Evolutionary conservation across 2,113 vertebrate species (phyloP).

Genomic region (Ctenodactylus gundi): DNA sequence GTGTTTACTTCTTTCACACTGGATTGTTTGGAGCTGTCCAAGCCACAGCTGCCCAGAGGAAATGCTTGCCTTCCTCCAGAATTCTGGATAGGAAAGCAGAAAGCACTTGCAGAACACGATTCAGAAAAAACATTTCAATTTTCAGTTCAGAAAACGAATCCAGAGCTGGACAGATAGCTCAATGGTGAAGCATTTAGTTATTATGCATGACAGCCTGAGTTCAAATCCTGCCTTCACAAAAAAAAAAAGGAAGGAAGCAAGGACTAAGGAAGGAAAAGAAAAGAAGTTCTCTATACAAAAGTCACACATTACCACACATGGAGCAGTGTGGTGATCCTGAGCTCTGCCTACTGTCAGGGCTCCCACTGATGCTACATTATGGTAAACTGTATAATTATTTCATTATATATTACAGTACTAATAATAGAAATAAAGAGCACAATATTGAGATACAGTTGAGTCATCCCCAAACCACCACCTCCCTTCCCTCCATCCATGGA

Average conservation of each 20-base stretch:
- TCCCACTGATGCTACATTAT: too few relatives aligned
- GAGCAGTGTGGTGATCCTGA: background rate
- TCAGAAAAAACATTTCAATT: background rate
- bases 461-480: too few relatives aligned
- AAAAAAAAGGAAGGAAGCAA: background rate
- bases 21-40: slow-evolving; percentile 13
- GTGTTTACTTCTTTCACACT: background rate
- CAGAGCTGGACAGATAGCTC: background rate
- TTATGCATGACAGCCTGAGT: background rate
- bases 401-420: too few relatives aligned
- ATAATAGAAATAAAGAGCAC: too few relatives aligned
- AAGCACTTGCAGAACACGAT: background rate
- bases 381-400: too few relatives aligned
- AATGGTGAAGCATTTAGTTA: background rate
- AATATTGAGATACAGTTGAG: too few relatives aligned
- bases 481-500: too few relatives aligned
- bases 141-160: slow-evolving; percentile 8
- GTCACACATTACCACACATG: background rate
- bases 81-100: background rate
- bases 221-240: background rate
- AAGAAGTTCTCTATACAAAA: background rate
- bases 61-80: background rate
- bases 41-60: slow-evolving; percentile 42
- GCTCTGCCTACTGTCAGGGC: too few relatives aligned
- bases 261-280: background rate